Base-by-base conservation (phyloP, 2,113 vertebrate species). In the Nibea coibor region DNA sequence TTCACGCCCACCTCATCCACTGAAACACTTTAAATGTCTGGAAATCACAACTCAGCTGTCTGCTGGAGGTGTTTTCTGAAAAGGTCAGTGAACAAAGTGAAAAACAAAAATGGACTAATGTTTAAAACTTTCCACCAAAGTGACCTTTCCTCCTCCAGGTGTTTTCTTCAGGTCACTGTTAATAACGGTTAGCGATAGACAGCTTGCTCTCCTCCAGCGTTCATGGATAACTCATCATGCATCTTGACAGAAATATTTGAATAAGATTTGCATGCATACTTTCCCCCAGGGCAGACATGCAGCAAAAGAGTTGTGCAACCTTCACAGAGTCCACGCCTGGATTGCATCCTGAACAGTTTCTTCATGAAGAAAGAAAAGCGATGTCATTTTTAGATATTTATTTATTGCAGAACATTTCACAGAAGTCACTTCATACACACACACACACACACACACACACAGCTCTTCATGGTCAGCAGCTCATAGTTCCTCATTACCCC, bases 261-360 rank as follows among this genome's bases (percentile, higher is more conserved):
- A 67, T 87, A 72, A 45, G 47, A 82, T 88, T 86, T 86, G 77
- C 74, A 70, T 88, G 10, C 1, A 45, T 56, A 45, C 43, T 1
- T 31, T 1, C 19, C 67, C 16, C 35, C 17, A 11, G 70, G 57
- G 10, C 28, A 31, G 35, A 35, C 35, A 35, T 35, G 35, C 7
- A 39, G 8, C 35, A 2, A 54, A 45, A 75, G 47, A 35, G 20
- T 35, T 2, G 15, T 0, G 2, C 15, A 12, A 63, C n/a, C 16
- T 15, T 5, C 4, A 16, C 17, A 45, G 15, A 65, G 3, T 45
- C 56, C 51, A 47, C 19, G 47, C 51, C 5, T 50, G 43, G 6
- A 31, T 4, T n/a, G 0, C 11, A 42, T 16, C 39, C 35, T 16
- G 56, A 15, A 15, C 31, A 56, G 10, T 42, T 10, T 68, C 19